Evolutionary conservation across 2,113 vertebrate genomes (phyloP), one percentile per base, ranked within the genome.

Genomic region (Suricata suricatta): DNA sequence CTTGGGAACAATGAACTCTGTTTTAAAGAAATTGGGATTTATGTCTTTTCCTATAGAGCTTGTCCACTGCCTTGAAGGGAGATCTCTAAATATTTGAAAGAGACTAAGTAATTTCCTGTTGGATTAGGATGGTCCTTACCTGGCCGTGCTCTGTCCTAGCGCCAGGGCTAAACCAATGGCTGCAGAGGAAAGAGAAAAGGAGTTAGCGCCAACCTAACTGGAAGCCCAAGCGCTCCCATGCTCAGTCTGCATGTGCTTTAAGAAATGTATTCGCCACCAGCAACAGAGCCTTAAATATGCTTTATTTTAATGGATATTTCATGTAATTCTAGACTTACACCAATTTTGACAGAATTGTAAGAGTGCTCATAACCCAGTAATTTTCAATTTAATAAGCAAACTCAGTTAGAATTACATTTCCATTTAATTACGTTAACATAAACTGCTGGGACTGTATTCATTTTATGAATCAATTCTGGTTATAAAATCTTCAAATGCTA

Each of bases 101-200:
- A 88, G 72, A 80, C 86, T 79, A 86, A 96, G 87, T 50, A 95
- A 98, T 97, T 41, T 93, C 88, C 77, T 91, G 98, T 80, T 88
- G 96, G 96, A 97, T 97, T 90, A 97, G 97, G 98, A 88, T 50
- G 83, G 33, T 41, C 98, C 99, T 99, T 99, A 99, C 99, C 99
- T 99, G 99, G 98, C 99, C 99, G 9, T 99, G 99, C 64, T 99
- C 99, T 98, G 99, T 99, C 98, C 99, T 99, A 25, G 99, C 98
- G 87, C 99, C 99, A 23, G 99, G 99, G 98, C 98, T 99, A 98
- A 99, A 99, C 99, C 99, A 99, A 25, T 99, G 99, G 96, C 99
- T 99, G 99, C 97, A 95, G 97, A 98, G 95, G 98, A 95, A 99
- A 98, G 96, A 99, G 82, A 99, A 95, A 97, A 95, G 95, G 47